Evolutionary conservation across 2,888 invertebrate genomes (phyloP), one percentile per base, ranked within the genome.

Genomic region (Drosophila ezoana): DNA sequence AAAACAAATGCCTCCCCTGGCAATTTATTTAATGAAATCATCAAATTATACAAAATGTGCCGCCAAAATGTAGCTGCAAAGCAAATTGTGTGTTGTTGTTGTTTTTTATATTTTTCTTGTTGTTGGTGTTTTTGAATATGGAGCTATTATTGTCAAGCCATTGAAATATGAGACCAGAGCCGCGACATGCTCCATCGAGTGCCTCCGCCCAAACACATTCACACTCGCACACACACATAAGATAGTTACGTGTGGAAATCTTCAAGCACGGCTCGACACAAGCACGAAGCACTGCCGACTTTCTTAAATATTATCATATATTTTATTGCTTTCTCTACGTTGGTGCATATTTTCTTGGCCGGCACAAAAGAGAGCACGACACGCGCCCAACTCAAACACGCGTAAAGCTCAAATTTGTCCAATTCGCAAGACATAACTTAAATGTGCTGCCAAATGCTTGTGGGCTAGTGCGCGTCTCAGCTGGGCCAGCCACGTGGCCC

Each of bases 1-100:
- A 23, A 32, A 38, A 13, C 8, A 23, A 37, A 23, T 33, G 43
- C 28, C 13, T 32, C 35, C 33, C 44, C 14, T 33, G 59, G 67
- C 68, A 76, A 85, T 87, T 85, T 82, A 76, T 79, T 79, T 79
- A 83, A 87, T 83, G 82, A 83, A 87, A 83, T 87, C 88, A 85
- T 88, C 76, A 88, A 83, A 85, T 83, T 83, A 85, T 73, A 70
- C 76, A 72, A 76, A 83, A 79, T 82, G 81, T 77, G 66, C 82
- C 62, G 56, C 61, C 74, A 76, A 83, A 80, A 76, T 86, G 87
- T 61, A 62, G 76, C 67, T 65, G 72, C 20, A 58, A 69, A 77
- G 78, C 74, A 73, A 85, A 63, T 69, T 85, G 67, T 51, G 48
- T 38, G 13, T 18, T 49, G 52, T 51, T 40, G 32, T 10, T 41